Conservation (phyloP, 2,113 vertebrate genomes). For the Aegotheles bennettii region DNA sequence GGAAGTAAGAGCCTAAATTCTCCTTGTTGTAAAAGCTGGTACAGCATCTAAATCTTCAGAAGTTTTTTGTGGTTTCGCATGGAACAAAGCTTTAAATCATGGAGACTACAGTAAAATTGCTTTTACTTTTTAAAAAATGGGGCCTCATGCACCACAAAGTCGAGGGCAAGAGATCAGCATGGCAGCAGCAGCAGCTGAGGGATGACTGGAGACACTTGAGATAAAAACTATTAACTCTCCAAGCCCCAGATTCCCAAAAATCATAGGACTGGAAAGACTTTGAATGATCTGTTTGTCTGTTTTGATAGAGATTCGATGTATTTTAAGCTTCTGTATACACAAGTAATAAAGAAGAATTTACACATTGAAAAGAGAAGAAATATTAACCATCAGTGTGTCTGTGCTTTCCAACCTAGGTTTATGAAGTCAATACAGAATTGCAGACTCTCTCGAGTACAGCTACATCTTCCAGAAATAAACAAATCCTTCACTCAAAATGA, state of each 20-base stretch:
- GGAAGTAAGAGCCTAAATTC: not conserved
- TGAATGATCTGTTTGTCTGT: not conserved
- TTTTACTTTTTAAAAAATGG: constrained; percentile 46
- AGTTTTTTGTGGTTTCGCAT: constrained; percentile 42
- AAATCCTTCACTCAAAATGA: not conserved
- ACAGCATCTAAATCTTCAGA: constrained; percentile 34
- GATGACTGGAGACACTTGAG: not conserved
- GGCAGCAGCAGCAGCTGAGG: not conserved
- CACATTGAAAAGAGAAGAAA: not conserved
- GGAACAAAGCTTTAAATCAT: constrained; percentile 64
- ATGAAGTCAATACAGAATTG: not conserved
- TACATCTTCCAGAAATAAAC: not conserved
- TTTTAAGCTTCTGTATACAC: not conserved
- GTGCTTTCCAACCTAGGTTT: not conserved
- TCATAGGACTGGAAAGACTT: not conserved
- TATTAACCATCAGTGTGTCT: not conserved
- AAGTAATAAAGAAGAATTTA: not conserved
- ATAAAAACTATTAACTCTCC: not conserved
- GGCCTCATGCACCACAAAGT: not conserved
- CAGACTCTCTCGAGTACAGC: not conserved
- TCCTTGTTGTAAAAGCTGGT: not conserved
- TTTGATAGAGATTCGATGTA: not conserved
- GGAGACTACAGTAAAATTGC: constrained; percentile 37
- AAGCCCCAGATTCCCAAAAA: not conserved
- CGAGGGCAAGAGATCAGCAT: not conserved